phyloP scores from a whole-genome alignment of 2,797 vertebrate genomes.

The Premnoplex brunnescens region DNA sequence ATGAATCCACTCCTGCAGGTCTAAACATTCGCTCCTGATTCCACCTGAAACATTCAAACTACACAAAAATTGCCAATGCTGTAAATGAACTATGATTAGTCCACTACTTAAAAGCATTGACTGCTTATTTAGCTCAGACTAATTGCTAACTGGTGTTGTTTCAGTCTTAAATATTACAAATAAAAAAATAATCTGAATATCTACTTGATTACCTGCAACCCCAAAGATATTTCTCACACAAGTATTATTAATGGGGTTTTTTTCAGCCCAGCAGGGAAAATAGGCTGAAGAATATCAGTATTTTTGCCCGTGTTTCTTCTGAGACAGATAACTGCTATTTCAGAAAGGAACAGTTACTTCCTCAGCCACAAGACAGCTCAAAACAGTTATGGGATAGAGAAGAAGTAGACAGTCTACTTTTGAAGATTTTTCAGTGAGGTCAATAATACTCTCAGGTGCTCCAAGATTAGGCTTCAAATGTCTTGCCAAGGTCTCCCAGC shows the following conservation, averaged over 20 bases:
- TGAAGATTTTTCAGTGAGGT: background rate
- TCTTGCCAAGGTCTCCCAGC: background rate
- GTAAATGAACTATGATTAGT: background rate
- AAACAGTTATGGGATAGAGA: background rate
- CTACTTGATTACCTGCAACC: background rate
- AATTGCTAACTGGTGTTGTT: background rate
- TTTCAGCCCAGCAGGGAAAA: background rate
- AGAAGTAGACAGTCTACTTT: background rate
- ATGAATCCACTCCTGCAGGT: background rate
- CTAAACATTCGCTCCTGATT: background rate
- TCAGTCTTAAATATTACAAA: background rate
- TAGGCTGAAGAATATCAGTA: background rate
- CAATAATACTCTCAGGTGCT: background rate
- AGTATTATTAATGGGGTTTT: accelerated
- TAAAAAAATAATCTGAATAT: background rate
- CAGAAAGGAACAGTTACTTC: background rate
- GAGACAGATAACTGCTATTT: background rate
- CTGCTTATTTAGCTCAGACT: background rate
- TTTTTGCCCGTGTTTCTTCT: background rate
- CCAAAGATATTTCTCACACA: background rate
- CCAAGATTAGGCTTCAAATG: background rate
- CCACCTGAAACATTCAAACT: background rate
- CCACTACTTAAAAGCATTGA: background rate
- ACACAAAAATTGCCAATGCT: background rate
- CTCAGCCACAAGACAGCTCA: background rate